Conservation (phyloP, 2,888 invertebrate genomes). For the Macrosiphum euphorbiae region DNA sequence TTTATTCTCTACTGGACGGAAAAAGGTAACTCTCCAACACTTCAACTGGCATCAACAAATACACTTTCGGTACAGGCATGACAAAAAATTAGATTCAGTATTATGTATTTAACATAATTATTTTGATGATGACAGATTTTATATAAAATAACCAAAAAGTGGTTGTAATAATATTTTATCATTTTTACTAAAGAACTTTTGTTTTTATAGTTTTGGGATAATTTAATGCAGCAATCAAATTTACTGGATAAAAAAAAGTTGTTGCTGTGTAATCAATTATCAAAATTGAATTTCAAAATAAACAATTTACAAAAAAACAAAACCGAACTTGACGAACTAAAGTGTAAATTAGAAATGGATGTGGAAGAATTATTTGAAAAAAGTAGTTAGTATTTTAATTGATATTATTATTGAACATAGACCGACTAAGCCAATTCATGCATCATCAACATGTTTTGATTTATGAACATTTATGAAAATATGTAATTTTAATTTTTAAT, state of each 20-base stretch:
- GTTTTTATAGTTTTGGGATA: slow-evolving; percentile 7
- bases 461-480: not conserved
- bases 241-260: not conserved
- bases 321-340: not conserved
- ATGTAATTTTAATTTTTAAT: not conserved
- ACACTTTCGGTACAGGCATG: not conserved
- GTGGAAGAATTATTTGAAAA: not conserved
- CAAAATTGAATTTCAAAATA: not conserved
- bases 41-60: not conserved
- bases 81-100: not conserved
- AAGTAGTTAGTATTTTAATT: slow-evolving; percentile 10
- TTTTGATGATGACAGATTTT: not conserved
- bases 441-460: not conserved
- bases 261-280: not conserved
- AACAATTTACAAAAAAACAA: not conserved
- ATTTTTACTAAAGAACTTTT: not conserved
- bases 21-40: not conserved
- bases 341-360: not conserved
- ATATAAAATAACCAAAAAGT: not conserved
- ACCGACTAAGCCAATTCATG: not conserved
- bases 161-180: not conserved
- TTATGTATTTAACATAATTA: not conserved
- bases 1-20: not conserved
- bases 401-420: not conserved
- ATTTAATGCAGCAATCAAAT: not conserved